These are phyloP conservation scores for Quadroppia sp. DNA, from an alignment of 2,888 invertebrate species.

Conservation along the genomic window DNA sequence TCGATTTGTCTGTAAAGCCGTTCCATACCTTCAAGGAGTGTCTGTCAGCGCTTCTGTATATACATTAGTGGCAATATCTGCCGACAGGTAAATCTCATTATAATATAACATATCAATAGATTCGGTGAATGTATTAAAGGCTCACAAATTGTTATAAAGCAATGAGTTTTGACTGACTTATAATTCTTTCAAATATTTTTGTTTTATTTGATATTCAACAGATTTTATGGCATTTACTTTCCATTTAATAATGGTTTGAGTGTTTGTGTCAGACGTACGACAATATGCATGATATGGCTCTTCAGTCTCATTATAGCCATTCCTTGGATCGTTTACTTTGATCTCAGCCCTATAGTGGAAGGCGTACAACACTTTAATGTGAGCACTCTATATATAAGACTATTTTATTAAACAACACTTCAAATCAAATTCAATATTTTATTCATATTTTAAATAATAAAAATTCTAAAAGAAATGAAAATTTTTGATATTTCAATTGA, in stretches of 20 bases:
- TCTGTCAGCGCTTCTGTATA: conserved; percentile 40
- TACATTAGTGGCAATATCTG: conserved; percentile 40
- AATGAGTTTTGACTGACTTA: background rate
- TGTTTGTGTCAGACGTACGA: conserved; percentile 26
- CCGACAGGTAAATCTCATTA: conserved; percentile 35
- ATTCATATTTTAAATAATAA: too few species aligned
- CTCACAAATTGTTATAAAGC: background rate
- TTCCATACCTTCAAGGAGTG: conserved; percentile 38
- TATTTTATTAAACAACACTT: too few species aligned
- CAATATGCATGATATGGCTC: conserved; percentile 33
- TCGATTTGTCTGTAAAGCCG: conserved; percentile 39
- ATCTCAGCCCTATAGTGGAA: conserved; percentile 8
- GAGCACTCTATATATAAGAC: background rate
- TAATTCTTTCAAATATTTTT: background rate
- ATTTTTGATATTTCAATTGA: too few species aligned
- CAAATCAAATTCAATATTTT: too few species aligned
- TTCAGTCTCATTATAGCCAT: conserved; percentile 32
- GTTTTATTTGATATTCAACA: background rate
- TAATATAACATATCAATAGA: too few species aligned
- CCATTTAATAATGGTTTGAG: conserved; percentile 41
- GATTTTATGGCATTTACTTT: conserved; percentile 41
- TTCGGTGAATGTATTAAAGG: too few species aligned
- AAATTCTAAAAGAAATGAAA: too few species aligned
- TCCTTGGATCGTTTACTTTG: conserved; percentile 40
- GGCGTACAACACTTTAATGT: background rate